Evolutionary conservation across 2,888 invertebrate genomes (phyloP).

Genomic region (Nineta flava): DNA sequence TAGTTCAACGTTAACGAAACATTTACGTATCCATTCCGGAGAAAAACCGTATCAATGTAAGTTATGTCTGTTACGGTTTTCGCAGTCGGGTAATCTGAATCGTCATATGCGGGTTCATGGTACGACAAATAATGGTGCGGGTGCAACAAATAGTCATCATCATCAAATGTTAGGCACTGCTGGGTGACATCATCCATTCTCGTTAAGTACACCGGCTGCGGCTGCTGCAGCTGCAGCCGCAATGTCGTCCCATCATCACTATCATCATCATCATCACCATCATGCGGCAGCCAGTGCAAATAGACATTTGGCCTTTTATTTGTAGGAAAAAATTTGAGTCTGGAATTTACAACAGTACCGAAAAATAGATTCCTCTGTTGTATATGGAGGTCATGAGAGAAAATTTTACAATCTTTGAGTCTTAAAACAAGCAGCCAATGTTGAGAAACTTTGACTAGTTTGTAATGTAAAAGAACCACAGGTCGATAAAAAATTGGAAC

Average conservation of each 20-base stretch:
- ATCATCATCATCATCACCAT: not conserved
- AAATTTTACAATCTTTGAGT: too few relatives aligned
- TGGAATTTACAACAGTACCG: too few relatives aligned
- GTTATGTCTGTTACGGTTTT: slow-evolving; percentile 86
- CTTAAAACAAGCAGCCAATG: too few relatives aligned
- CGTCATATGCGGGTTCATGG: slow-evolving; percentile 97
- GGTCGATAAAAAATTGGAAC: too few relatives aligned
- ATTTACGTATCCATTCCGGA: slow-evolving; percentile 77
- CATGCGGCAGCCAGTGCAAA: not conserved
- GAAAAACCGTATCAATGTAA: slow-evolving; percentile 98
- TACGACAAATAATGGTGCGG: slow-evolving; percentile 28
- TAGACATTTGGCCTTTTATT: not conserved
- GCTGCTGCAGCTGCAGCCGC: too few relatives aligned
- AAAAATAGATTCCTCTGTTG: too few relatives aligned
- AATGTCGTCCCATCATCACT: too few relatives aligned
- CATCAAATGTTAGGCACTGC: slow-evolving; percentile 26
- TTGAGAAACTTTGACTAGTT: too few relatives aligned
- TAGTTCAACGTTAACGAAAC: slow-evolving; percentile 95
- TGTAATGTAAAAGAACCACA: too few relatives aligned
- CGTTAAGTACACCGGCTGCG: too few relatives aligned
- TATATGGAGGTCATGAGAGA: too few relatives aligned
- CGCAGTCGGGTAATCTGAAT: slow-evolving; percentile 96
- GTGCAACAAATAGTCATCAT: slow-evolving; percentile 11
- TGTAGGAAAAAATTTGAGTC: not conserved
- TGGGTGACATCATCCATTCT: slow-evolving; percentile 25